phyloP scores from a whole-genome alignment of 64 coral and sea anemone species.

The Pocillopora damicornis region DNA sequence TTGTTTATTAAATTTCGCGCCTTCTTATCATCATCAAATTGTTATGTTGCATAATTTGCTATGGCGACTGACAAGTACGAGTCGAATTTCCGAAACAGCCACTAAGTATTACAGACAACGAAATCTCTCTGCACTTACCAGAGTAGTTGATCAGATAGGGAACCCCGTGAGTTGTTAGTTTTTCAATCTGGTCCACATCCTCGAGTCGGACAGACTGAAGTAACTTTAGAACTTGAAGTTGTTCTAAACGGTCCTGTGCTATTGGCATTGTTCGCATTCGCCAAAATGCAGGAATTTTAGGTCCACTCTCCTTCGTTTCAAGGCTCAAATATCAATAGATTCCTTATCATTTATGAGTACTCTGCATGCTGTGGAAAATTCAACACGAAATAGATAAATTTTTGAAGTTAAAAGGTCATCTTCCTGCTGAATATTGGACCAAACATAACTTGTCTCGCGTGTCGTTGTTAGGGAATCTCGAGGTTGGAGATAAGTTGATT shows the following conservation, averaged over 20 bases:
- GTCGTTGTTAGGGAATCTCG: slow-evolving; percentile 35
- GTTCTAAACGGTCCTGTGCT: slow-evolving; percentile 76
- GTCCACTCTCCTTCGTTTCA: slow-evolving; percentile 6
- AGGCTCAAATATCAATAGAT: neutral
- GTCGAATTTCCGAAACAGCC: neutral
- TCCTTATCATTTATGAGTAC: neutral
- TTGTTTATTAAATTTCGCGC: slow-evolving; percentile 10
- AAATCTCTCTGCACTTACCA: slow-evolving; percentile 52
- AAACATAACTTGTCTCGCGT: neutral
- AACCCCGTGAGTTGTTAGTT: slow-evolving; percentile 80
- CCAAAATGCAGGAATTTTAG: neutral
- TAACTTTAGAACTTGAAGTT: slow-evolving; percentile 90
- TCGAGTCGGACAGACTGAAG: slow-evolving; percentile 94
- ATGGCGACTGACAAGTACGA: neutral
- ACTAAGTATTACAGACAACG: neutral
- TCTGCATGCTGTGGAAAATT: neutral
- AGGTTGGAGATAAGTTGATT: neutral
- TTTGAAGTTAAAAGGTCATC: neutral
- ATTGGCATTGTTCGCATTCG: slow-evolving; percentile 61
- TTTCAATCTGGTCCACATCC: slow-evolving; percentile 92
- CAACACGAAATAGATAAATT: neutral
- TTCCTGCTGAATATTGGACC: neutral
- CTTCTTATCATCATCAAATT: neutral
- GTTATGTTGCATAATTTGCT: neutral
- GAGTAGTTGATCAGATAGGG: slow-evolving; percentile 92